These are phyloP conservation scores for Tympanoctomys barrerae DNA, from an alignment of 2,797 vertebrate species.

Conservation along the genomic window DNA sequence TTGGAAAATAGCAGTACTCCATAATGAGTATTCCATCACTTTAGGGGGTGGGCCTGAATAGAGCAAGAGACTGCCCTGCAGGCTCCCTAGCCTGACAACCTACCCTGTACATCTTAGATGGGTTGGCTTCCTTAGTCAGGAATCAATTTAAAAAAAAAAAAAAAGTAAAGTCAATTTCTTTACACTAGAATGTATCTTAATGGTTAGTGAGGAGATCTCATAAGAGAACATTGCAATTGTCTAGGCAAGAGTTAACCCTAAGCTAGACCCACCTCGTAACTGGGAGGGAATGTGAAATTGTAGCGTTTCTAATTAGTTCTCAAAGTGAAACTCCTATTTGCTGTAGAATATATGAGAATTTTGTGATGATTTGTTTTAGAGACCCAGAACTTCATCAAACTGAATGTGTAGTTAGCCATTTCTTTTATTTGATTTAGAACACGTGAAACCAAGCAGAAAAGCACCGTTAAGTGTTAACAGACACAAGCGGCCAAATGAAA, in stretches of 20 bases:
- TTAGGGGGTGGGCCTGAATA: not conserved
- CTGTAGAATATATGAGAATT: not conserved
- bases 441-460: constrained; percentile 27
- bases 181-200: not conserved
- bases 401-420: not conserved
- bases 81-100: not conserved
- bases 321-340: not conserved
- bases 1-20: not conserved
- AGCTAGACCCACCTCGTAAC: too few relatives aligned
- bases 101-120: not conserved
- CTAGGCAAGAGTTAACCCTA: not conserved
- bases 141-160: not conserved
- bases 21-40: not conserved
- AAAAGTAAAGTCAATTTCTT: not conserved
- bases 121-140: not conserved
- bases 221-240: not conserved
- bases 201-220: not conserved
- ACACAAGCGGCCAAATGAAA: constrained; percentile 16
- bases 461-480: constrained; percentile 28
- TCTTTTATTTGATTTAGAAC: constrained; percentile 30
- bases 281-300: not conserved
- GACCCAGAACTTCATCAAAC: not conserved
- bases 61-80: not conserved
- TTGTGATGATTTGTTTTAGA: not conserved
- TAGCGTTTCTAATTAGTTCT: not conserved